These are phyloP conservation scores for Lordiphosa clarofinis DNA, from an alignment of 1,140 invertebrate genomes.

Conservation along the genomic window DNA sequence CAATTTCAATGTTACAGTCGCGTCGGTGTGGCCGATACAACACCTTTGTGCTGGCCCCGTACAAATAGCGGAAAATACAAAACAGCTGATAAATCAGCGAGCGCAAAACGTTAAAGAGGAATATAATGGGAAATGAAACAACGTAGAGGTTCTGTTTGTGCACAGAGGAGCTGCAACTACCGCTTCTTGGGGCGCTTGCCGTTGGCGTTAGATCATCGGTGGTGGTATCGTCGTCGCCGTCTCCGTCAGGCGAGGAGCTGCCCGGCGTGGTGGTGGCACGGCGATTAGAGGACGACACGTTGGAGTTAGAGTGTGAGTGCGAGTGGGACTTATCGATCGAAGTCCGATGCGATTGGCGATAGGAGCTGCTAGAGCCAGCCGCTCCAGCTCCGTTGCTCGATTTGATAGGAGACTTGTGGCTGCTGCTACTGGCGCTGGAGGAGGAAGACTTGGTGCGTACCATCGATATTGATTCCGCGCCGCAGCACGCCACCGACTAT, in stretches of 20 bases:
- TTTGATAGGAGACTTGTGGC: conserved; percentile 69
- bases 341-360: conserved; percentile 67
- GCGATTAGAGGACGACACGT: conserved; percentile 57
- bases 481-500: conserved; percentile 20
- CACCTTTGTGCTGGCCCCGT: conserved; percentile 87
- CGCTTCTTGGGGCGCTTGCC: conserved; percentile 40
- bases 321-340: conserved; percentile 56
- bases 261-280: conserved; percentile 48
- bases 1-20: conserved; percentile 83
- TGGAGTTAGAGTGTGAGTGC: conserved; percentile 18
- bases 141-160: conserved; percentile 92
- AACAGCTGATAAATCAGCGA: conserved; percentile 91
- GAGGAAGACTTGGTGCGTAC: conserved; percentile 78
- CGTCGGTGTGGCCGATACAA: conserved; percentile 83
- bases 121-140: conserved; percentile 91
- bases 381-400: conserved; percentile 40
- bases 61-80: conserved; percentile 90
- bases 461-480: conserved; percentile 73
- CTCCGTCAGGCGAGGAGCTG: conserved; percentile 68
- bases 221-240: conserved; percentile 71
- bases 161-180: conserved; percentile 81
- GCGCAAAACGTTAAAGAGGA: conserved; percentile 89
- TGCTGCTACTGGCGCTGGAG: conserved; percentile 75
- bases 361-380: conserved; percentile 22
- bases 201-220: conserved; percentile 69